Evolutionary conservation across 2,113 vertebrate species (phyloP).

Genomic region (Rhombomys opimus): DNA sequence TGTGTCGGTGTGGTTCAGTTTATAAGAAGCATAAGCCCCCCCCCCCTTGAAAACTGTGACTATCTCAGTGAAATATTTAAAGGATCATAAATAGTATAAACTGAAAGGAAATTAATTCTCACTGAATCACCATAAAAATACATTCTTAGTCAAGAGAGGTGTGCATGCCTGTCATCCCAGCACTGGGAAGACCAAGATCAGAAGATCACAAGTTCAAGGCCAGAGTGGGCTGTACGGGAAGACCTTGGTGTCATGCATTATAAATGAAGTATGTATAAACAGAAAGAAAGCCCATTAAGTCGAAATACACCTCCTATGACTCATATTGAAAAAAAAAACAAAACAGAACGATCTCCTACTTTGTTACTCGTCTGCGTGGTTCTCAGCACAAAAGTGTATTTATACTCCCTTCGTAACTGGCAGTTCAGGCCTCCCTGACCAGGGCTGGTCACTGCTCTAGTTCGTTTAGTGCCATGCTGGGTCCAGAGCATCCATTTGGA

Average conservation of each 20-base stretch:
- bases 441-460: too few relatives aligned
- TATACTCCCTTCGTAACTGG: not conserved
- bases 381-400: not conserved
- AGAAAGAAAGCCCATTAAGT: conserved; percentile 11
- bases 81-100: not conserved
- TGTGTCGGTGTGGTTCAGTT: not conserved
- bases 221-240: not conserved
- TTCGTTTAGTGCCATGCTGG: not conserved
- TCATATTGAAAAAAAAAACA: not conserved
- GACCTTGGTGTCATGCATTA: not conserved
- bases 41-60: not conserved
- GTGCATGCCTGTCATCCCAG: not conserved
- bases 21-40: not conserved
- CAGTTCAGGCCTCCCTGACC: not conserved
- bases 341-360: not conserved
- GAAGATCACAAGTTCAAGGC: not conserved
- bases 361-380: not conserved
- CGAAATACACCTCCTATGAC: not conserved
- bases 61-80: not conserved
- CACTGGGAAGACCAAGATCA: not conserved
- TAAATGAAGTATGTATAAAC: not conserved
- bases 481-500: not conserved
- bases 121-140: conserved; percentile 2
- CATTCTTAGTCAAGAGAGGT: not conserved
- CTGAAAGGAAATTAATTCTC: conserved; percentile 15